Conservation (phyloP, 2,113 vertebrate genomes). For the Brachyhypopomus gauderio region DNA sequence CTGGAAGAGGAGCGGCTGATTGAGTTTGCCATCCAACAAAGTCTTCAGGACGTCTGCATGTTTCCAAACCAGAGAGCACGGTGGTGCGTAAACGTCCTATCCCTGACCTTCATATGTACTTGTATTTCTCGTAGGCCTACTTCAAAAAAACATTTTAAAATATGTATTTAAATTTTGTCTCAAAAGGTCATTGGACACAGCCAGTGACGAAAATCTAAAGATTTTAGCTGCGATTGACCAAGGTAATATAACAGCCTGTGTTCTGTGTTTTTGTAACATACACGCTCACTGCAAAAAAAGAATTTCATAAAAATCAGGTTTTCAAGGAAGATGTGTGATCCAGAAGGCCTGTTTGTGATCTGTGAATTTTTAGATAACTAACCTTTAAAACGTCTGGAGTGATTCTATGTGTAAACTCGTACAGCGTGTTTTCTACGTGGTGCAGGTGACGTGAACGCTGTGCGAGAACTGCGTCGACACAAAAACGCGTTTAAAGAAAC, state of each 20-base stretch:
- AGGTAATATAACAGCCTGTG: constrained; percentile 67
- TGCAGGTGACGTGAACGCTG: constrained; percentile 74
- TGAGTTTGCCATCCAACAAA: constrained; percentile 79
- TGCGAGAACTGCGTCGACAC: constrained; percentile 72
- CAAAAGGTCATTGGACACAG: constrained; percentile 69
- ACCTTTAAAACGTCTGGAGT: background rate
- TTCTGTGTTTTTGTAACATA: background rate
- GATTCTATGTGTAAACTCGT: background rate
- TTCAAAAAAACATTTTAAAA: background rate
- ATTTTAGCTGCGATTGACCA: constrained; percentile 79
- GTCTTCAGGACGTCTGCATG: constrained; percentile 76
- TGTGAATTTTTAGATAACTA: too few relatives aligned
- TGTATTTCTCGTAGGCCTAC: background rate
- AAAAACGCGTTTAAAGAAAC: constrained; percentile 77
- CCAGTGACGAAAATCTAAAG: constrained; percentile 77
- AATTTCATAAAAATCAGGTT: too few relatives aligned
- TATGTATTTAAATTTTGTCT: constrained; percentile 38
- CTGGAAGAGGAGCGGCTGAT: constrained; percentile 77
- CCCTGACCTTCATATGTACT: background rate
- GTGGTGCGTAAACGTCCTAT: constrained; percentile 67
- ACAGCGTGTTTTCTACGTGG: background rate
- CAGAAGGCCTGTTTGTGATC: background rate
- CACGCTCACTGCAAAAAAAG: too few relatives aligned
- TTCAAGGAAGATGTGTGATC: background rate
- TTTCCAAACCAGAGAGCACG: constrained; percentile 49